Evolutionary conservation across 1,140 invertebrate species (phyloP).

Genomic region (Ridgeia piscesae): DNA sequence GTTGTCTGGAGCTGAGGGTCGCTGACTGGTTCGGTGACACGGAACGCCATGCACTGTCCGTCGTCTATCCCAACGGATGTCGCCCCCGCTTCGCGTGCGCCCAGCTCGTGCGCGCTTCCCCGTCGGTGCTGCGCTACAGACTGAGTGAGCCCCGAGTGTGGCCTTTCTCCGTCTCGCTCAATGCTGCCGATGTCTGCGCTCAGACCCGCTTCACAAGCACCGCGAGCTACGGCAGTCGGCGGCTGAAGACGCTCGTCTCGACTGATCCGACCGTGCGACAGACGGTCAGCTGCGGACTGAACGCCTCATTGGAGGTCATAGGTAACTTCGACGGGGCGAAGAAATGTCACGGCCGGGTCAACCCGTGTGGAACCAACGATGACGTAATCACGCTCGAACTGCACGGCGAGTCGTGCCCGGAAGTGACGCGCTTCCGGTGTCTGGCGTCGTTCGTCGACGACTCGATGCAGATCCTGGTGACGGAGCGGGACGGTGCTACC

Average conservation of each 20-base stretch:
- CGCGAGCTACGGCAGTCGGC: not conserved
- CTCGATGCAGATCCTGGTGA: not conserved
- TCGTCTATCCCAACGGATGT: slow-evolving; percentile 16
- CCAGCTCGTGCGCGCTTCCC: not conserved
- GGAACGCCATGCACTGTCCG: not conserved
- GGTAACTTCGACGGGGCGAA: not conserved
- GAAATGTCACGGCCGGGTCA: not conserved
- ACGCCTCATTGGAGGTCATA: not conserved
- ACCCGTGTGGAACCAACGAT: not conserved
- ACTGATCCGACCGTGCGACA: not conserved
- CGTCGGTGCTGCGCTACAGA: slow-evolving; percentile 6
- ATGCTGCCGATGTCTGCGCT: slow-evolving; percentile 19
- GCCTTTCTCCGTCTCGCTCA: not conserved
- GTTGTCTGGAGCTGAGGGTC: slow-evolving; percentile 2
- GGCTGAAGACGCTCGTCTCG: not conserved
- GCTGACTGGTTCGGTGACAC: slow-evolving; percentile 14
- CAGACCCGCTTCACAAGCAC: not conserved
- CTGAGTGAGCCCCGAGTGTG: slow-evolving; percentile 20
- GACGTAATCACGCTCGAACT: not conserved
- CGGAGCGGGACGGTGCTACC: not conserved
- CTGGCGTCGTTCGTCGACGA: not conserved
- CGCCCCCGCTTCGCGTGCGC: slow-evolving; percentile 21
- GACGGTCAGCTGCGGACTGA: not conserved
- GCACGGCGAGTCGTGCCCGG: not conserved
- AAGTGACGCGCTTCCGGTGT: not conserved